Base-by-base conservation (phyloP, 2,888 invertebrate species). In the Plagodis pulveraria region DNA sequence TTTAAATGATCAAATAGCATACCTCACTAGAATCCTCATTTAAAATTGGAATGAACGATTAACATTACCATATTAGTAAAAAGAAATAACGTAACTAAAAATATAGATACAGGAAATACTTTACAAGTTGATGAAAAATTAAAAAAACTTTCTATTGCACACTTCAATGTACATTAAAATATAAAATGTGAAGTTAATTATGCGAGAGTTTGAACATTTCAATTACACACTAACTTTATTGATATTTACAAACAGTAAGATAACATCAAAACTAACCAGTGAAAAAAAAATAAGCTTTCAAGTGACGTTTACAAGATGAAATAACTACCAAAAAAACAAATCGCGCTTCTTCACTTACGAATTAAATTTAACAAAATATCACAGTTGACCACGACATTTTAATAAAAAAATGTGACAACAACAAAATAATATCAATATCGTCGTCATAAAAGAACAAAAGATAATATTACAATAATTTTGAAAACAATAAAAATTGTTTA, bases 281-380 rank as follows among this genome's bases (percentile, higher is more conserved):
- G 64, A 69, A 76, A 76, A 77, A 74, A 22, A 22, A 22, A 22
- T 4, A 22, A 81, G 72, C 74, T 72, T 68, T 41, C 77, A 84
- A 78, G 22, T 22, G 22, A 75, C 75, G 46, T 55, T 80, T 77
- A 80, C 75, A 76, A 63, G 76, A 70, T 70, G 70, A 76, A 81
- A 77, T 22, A 80, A 80, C 77, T 77, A 80, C 73, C 72, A 71
- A 76, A 10, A 85, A 84, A 75, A 74, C 73, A 82, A 80, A 83
- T 80, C 78, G 79, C 76, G 76, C 72, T 83, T 82, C 80, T 81
- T 76, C 79, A 82, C 87, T 84, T 89, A 90, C 81, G 83, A 87
- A 89, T 86, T 85, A 89, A 89, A 86, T 90, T 91, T 89, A 92
- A 92, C 90, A 89, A 90, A 92, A 91, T 92, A 92, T 92, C 92